These are phyloP conservation scores for Channa striata DNA, from an alignment of 2,797 vertebrate species.

Conservation along the genomic window DNA sequence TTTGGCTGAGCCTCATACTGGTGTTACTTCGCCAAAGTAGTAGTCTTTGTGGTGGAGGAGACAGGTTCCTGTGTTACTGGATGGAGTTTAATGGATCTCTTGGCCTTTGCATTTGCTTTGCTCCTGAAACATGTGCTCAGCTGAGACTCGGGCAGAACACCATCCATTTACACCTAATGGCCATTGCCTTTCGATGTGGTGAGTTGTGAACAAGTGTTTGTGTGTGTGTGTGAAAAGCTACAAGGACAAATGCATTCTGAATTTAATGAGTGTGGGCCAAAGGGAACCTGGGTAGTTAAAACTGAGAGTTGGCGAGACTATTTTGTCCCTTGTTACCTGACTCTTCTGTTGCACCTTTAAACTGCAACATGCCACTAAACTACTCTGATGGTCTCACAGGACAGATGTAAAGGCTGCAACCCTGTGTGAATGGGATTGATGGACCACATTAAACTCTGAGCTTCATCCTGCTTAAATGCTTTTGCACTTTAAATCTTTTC, in stretches of 20 bases:
- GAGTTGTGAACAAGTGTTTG: constrained; percentile 73
- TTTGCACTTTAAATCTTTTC: constrained; percentile 71
- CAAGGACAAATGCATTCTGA: constrained; percentile 83
- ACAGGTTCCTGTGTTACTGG: constrained; percentile 48
- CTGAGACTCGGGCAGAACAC: constrained; percentile 74
- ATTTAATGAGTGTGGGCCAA: constrained; percentile 87
- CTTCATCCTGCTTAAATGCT: constrained; percentile 79
- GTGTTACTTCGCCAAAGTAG: constrained; percentile 39
- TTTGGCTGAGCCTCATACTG: constrained; percentile 17
- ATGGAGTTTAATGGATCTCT: constrained; percentile 74
- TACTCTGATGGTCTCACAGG: constrained; percentile 80
- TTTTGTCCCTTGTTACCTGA: constrained; percentile 86
- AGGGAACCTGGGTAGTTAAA: constrained; percentile 86
- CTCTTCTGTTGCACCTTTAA: constrained; percentile 86
- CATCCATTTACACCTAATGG: constrained; percentile 86
- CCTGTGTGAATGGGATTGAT: constrained; percentile 78
- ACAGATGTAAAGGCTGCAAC: constrained; percentile 68
- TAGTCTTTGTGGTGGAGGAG: constrained; percentile 37
- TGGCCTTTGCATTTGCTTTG: constrained; percentile 74
- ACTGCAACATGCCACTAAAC: constrained; percentile 85
- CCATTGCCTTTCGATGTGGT: constrained; percentile 73
- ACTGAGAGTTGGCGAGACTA: constrained; percentile 85
- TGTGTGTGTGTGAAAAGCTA: constrained; percentile 80
- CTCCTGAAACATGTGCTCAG: constrained; percentile 72
- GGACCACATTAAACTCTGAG: constrained; percentile 79